phyloP scores from a whole-genome alignment of 2,113 vertebrate species.

The Triplophysa rosa region DNA sequence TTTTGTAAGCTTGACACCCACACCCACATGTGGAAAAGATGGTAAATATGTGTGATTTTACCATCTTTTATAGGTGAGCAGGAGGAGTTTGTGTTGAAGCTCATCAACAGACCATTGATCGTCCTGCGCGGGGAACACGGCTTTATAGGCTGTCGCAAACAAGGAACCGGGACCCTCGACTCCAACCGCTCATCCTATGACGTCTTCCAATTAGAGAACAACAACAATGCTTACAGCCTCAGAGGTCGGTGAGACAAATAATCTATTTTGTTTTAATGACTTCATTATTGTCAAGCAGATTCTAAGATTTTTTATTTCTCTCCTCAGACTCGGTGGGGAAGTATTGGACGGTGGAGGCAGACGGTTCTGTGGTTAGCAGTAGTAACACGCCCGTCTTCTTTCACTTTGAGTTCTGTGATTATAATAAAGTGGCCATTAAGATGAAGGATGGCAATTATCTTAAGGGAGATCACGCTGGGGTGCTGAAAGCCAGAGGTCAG shows the following conservation, averaged over 20 bases:
- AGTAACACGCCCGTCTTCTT: slow-evolving; percentile 84
- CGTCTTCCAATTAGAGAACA: slow-evolving; percentile 91
- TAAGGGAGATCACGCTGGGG: slow-evolving; percentile 92
- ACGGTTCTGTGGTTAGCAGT: slow-evolving; percentile 84
- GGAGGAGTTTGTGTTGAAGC: slow-evolving; percentile 91
- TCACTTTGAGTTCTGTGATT: slow-evolving; percentile 93
- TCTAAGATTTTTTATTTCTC: background rate
- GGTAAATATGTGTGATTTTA: background rate
- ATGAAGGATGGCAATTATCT: slow-evolving; percentile 86
- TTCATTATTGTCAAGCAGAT: background rate
- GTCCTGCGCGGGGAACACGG: slow-evolving; percentile 93
- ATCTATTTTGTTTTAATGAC: background rate
- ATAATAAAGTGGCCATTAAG: slow-evolving; percentile 92
- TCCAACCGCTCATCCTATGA: slow-evolving; percentile 93
- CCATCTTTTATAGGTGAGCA: slow-evolving; percentile 76
- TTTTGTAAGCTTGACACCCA: no score
- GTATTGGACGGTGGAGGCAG: slow-evolving; percentile 89
- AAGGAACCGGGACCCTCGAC: slow-evolving; percentile 85
- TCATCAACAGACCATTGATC: slow-evolving; percentile 95
- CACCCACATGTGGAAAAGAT: no score
- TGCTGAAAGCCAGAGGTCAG: slow-evolving; percentile 87
- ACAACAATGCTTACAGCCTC: slow-evolving; percentile 86
- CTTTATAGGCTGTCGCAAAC: slow-evolving; percentile 95
- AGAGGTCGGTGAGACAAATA: slow-evolving; percentile 77
- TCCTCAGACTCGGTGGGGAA: slow-evolving; percentile 86